These are phyloP conservation scores for Semicossyphus pulcher DNA, from an alignment of 2,113 vertebrate genomes.

Conservation along the genomic window DNA sequence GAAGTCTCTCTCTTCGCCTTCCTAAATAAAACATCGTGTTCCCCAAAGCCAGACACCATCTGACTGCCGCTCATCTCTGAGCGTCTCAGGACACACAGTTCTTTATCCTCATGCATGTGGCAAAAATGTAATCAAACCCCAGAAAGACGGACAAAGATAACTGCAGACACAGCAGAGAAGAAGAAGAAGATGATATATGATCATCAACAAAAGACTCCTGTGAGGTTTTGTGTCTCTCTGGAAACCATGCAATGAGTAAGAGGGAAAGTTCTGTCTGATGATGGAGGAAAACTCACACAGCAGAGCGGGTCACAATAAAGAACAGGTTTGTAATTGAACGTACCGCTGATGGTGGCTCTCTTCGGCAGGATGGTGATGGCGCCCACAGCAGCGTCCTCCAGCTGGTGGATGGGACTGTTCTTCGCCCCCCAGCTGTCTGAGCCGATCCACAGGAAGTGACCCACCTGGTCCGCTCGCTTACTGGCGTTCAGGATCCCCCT, in stretches of 20 bases:
- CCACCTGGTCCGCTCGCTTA: constrained; percentile 90
- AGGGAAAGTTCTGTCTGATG: background rate
- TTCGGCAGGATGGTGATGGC: constrained; percentile 96
- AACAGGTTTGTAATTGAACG: background rate
- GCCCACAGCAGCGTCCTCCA: constrained; percentile 91
- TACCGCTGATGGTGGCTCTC: constrained; percentile 91
- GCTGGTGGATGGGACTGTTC: constrained; percentile 87
- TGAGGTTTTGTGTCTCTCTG: background rate
- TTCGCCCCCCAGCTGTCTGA: constrained; percentile 99
- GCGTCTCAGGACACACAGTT: too few species aligned
- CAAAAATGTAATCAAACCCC: too few species aligned
- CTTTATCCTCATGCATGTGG: too few species aligned
- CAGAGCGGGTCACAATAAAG: background rate
- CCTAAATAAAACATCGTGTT: too few species aligned
- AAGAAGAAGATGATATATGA: background rate
- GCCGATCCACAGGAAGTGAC: constrained; percentile 96
- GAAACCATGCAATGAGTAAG: background rate
- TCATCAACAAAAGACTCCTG: too few species aligned
- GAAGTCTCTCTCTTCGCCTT: too few species aligned
- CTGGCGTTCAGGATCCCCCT: constrained; percentile 94
- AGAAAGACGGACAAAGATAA: too few species aligned
- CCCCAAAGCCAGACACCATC: too few species aligned
- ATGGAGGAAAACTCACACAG: too few species aligned
- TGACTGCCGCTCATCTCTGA: too few species aligned
- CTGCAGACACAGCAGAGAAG: background rate